Evolutionary conservation across 2,113 vertebrate species (phyloP).

Genomic region (Toxotes jaculatrix): DNA sequence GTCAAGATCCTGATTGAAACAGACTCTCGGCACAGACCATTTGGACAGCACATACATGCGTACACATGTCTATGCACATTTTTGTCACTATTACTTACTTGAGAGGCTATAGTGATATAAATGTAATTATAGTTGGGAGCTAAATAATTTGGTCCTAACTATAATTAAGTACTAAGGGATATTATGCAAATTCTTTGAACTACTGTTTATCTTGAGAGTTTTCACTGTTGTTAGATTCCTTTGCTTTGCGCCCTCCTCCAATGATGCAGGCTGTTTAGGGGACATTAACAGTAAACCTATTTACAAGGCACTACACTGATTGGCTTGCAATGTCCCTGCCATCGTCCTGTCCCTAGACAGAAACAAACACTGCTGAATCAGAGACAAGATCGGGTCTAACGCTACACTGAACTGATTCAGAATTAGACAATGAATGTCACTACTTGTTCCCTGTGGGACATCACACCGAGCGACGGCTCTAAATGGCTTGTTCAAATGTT

Average conservation of each 20-base stretch:
- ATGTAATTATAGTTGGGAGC: background rate
- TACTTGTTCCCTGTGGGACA: constrained; percentile 39
- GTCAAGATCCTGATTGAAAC: constrained; percentile 34
- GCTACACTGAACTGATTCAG: constrained; percentile 29
- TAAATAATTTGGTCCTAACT: background rate
- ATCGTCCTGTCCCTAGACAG: background rate
- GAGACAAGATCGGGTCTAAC: background rate
- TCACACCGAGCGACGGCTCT: constrained; percentile 11
- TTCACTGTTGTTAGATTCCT: background rate
- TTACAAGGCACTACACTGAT: constrained; percentile 38
- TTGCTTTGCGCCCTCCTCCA: background rate
- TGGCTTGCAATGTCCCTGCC: constrained; percentile 25
- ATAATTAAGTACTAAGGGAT: background rate
- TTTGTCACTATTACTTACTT: background rate
- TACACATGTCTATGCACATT: background rate
- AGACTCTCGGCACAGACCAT: background rate
- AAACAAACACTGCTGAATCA: constrained; percentile 8
- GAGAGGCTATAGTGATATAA: background rate
- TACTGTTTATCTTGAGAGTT: background rate
- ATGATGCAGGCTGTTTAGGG: background rate
- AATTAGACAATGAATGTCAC: constrained; percentile 29
- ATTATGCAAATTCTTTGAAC: background rate
- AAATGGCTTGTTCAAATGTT: constrained; percentile 28
- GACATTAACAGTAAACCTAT: constrained; percentile 12
- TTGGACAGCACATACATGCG: background rate